Evolutionary conservation across 2,113 vertebrate species (phyloP).

Genomic region (Dasypus novemcinctus): DNA sequence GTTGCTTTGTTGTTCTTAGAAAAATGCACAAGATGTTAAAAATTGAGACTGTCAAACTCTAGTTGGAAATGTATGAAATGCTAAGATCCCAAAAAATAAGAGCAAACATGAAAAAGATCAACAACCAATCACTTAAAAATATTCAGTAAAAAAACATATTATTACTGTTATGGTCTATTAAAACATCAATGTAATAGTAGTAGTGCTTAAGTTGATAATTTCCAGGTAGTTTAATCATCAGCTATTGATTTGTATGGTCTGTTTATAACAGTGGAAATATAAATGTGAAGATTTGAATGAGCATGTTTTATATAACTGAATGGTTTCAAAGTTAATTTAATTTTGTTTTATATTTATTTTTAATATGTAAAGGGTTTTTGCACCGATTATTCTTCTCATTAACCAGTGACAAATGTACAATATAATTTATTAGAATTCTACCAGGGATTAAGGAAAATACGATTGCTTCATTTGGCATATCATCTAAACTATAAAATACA

Average conservation of each 20-base stretch:
- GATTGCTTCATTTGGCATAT: slow-evolving; percentile 61
- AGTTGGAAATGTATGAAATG: slow-evolving; percentile 68
- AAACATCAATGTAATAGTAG: slow-evolving; percentile 47
- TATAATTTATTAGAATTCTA: slow-evolving; percentile 47
- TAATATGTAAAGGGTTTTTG: slow-evolving; percentile 36
- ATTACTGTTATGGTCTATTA: slow-evolving; percentile 54
- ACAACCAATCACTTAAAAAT: slow-evolving; percentile 57
- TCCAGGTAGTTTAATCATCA: slow-evolving; percentile 44
- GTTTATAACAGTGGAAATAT: slow-evolving; percentile 53
- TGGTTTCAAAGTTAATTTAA: slow-evolving; percentile 49
- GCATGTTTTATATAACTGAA: slow-evolving; percentile 51
- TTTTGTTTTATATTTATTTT: slow-evolving; percentile 48
- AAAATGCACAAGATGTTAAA: slow-evolving; percentile 63
- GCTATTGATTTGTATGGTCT: slow-evolving; percentile 63
- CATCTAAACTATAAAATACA: slow-evolving; percentile 50
- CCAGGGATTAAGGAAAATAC: slow-evolving; percentile 51
- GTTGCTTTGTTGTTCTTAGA: slow-evolving; percentile 54
- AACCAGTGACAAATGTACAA: neutral
- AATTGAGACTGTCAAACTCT: slow-evolving; percentile 56
- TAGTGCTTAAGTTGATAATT: slow-evolving; percentile 41
- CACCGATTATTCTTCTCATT: slow-evolving; percentile 73
- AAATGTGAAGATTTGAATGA: slow-evolving; percentile 68
- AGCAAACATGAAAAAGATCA: slow-evolving; percentile 43
- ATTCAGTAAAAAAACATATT: slow-evolving; percentile 44
- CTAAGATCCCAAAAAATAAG: slow-evolving; percentile 55